Conservation (phyloP, 2,888 invertebrate genomes). For the Lordiphosa fenestrarum region DNA sequence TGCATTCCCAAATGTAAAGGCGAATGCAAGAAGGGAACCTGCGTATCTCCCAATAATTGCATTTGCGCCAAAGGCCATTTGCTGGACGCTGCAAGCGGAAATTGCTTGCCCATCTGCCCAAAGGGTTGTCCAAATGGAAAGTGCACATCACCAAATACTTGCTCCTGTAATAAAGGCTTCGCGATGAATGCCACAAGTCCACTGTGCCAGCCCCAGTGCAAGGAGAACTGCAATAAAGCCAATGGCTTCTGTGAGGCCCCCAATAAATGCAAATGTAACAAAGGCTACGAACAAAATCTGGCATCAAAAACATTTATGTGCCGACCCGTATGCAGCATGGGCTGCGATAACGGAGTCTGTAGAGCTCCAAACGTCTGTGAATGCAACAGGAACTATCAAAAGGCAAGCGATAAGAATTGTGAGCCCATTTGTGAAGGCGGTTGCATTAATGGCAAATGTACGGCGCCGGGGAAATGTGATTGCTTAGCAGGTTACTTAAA, state of each 20-base stretch:
- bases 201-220: conserved; percentile 66
- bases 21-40: conserved; percentile 72
- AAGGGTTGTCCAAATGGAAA: conserved; percentile 71
- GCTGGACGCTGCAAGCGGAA: conserved; percentile 30
- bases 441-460: conserved; percentile 24
- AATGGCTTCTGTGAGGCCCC: conserved; percentile 36
- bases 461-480: conserved; percentile 11
- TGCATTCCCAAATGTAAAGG: conserved; percentile 74
- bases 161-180: conserved; percentile 83
- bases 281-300: conserved; percentile 13
- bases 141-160: conserved; percentile 82
- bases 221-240: conserved; percentile 14
- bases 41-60: conserved; percentile 68
- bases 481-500: conserved; percentile 14
- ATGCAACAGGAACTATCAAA: conserved; percentile 33
- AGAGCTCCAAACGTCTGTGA: conserved; percentile 38
- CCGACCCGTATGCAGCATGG: conserved; percentile 38
- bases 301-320: conserved; percentile 25
- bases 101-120: conserved; percentile 72
- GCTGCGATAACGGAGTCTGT: conserved; percentile 53
- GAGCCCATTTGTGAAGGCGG: conserved; percentile 72
- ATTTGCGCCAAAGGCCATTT: conserved; percentile 49
- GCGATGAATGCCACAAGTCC: conserved; percentile 63
- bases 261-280: conserved; percentile 23
- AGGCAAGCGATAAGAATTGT: conserved; percentile 44